Percentiles rank a stretch among this genome's conserved stretches.
Evolutionary conservation across 1,140 invertebrate genomes (phyloP).

Genomic region (Steinernema khuongi): DNA sequence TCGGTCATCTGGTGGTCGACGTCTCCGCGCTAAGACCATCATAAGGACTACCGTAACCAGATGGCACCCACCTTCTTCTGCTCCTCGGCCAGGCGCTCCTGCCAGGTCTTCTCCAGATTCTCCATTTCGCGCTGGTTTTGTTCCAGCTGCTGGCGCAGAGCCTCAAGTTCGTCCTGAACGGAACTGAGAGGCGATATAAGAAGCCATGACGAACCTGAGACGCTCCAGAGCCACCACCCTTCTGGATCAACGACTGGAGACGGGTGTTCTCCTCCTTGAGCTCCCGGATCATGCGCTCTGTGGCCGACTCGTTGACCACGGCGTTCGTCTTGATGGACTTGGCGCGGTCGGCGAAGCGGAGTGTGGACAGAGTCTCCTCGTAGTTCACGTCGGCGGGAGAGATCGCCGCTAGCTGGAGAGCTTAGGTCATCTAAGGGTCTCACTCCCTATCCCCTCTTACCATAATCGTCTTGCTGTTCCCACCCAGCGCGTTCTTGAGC

Average conservation of each 20-base stretch:
- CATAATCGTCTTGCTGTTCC: slow-evolving; percentile 69
- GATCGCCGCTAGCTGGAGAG: slow-evolving; percentile 66
- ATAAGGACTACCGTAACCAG: background rate
- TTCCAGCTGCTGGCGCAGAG: slow-evolving; percentile 54
- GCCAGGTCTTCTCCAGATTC: slow-evolving; percentile 64
- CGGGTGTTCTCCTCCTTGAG: slow-evolving; percentile 67
- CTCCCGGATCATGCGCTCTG: slow-evolving; percentile 65
- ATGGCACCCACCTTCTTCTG: slow-evolving; percentile 53
- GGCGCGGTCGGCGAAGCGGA: slow-evolving; percentile 66
- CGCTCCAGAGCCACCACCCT: slow-evolving; percentile 57
- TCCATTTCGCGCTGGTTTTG: slow-evolving; percentile 65
- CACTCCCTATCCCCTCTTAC: slow-evolving; percentile 55
- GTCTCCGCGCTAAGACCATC: slow-evolving; percentile 25
- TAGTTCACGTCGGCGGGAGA: slow-evolving; percentile 69
- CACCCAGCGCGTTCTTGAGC: slow-evolving; percentile 67
- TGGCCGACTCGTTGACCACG: slow-evolving; percentile 65
- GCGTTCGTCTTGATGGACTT: slow-evolving; percentile 66
- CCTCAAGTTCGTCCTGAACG: slow-evolving; percentile 63
- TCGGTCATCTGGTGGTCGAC: slow-evolving; percentile 57
- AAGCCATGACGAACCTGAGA: slow-evolving; percentile 10
- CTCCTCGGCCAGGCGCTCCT: slow-evolving; percentile 63
- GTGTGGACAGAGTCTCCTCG: slow-evolving; percentile 67
- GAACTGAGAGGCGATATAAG: no score
- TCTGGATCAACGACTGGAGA: slow-evolving; percentile 59
- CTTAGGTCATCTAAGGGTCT: background rate